These are phyloP conservation scores for Beris morrisii DNA, from an alignment of 2,888 invertebrate genomes.

Conservation along the genomic window DNA sequence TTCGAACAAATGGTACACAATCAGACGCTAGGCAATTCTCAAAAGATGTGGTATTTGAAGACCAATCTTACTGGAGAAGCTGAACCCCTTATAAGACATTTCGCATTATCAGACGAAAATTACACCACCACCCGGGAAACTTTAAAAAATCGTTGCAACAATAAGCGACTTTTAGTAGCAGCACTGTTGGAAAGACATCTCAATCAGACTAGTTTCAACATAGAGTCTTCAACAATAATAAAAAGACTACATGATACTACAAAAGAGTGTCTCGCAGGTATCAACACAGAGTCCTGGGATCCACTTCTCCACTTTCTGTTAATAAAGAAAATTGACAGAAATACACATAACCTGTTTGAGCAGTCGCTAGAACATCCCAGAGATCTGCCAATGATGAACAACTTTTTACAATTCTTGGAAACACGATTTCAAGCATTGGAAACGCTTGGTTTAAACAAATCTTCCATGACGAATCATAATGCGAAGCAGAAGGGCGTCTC, in stretches of 20 bases:
- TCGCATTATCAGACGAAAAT: neutral
- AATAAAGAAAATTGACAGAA: slow-evolving; percentile 4
- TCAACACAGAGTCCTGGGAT: neutral
- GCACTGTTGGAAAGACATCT: neutral
- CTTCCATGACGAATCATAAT: no score
- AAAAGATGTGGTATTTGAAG: neutral
- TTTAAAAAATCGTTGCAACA: no score
- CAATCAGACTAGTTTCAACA: neutral
- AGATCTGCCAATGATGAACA: no score
- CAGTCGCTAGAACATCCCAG: no score
- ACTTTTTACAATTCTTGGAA: no score
- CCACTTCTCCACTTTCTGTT: neutral
- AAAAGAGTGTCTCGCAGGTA: neutral
- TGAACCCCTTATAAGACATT: neutral
- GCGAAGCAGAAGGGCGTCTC: no score
- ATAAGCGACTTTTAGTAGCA: no score
- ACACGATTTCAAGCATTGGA: no score
- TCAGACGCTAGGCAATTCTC: neutral
- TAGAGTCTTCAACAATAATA: neutral
- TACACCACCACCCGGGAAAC: neutral
- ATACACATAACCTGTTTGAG: neutral
- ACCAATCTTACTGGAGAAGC: neutral
- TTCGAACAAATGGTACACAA: slow-evolving; percentile 9
- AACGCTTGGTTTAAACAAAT: no score
- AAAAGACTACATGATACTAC: neutral